phyloP scores from a whole-genome alignment of 2,797 vertebrate species.

The Alauda arvensis region DNA sequence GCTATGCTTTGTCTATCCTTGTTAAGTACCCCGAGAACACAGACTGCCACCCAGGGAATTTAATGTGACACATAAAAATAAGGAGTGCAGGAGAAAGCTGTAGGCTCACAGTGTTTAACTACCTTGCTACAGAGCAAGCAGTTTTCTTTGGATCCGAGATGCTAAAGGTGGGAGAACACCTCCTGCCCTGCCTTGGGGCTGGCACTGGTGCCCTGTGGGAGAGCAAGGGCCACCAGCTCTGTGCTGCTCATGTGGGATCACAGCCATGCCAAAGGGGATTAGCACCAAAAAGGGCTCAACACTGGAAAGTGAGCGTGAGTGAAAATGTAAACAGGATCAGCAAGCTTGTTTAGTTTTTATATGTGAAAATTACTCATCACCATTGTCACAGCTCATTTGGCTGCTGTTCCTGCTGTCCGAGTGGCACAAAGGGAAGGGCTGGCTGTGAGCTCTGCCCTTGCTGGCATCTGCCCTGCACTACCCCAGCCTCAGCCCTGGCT shows the following conservation, averaged over 20 bases:
- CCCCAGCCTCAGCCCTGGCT: neutral
- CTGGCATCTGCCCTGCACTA: neutral
- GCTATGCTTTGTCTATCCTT: conserved; percentile 27
- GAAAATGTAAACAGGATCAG: neutral
- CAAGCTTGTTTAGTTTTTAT: neutral
- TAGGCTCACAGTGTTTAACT: neutral
- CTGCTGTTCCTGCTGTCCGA: neutral
- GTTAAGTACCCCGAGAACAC: conserved; percentile 21
- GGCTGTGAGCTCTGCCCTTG: neutral
- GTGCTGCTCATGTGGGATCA: neutral
- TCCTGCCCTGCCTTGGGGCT: neutral
- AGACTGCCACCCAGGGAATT: conserved; percentile 26
- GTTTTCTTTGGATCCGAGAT: neutral
- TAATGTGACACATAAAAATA: conserved; percentile 29
- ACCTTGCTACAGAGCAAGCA: neutral
- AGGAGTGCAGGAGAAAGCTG: neutral
- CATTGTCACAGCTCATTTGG: neutral
- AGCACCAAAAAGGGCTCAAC: neutral
- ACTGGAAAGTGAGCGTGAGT: neutral
- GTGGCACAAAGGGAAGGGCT: neutral
- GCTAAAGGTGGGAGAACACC: neutral
- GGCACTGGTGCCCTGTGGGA: neutral
- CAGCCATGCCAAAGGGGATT: neutral
- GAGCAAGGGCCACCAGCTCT: neutral
- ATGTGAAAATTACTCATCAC: accelerated